Conservation (phyloP, 1,140 invertebrate genomes). For the Lamellibrachia luymesi region DNA sequence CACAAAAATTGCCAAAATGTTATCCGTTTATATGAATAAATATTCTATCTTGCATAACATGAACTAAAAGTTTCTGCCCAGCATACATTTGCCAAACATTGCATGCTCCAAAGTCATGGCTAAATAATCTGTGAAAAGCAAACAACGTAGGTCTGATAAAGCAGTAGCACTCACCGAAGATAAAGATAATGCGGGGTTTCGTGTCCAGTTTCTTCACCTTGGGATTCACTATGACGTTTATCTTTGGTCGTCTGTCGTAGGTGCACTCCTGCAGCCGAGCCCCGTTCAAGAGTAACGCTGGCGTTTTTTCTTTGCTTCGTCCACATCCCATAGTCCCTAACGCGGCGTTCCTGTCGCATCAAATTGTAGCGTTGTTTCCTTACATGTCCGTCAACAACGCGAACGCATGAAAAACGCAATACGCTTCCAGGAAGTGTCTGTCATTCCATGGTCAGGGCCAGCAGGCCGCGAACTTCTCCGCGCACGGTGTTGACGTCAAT, state of each 20-base stretch:
- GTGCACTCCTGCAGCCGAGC: background rate
- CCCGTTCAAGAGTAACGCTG: background rate
- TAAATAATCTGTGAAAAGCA: background rate
- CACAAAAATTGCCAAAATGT: too few species aligned
- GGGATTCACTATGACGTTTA: conserved; percentile 18
- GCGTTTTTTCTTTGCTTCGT: conserved; percentile 22
- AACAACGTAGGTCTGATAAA: too few species aligned
- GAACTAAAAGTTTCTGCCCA: too few species aligned
- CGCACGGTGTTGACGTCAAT: background rate
- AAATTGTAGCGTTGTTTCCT: background rate
- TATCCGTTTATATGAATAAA: too few species aligned
- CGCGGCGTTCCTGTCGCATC: background rate
- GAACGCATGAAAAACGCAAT: background rate
- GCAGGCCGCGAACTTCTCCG: background rate
- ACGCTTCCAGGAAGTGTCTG: background rate
- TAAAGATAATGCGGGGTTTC: conserved; percentile 22
- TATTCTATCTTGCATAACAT: too few species aligned
- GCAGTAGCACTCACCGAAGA: conserved; percentile 25
- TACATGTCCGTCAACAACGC: background rate
- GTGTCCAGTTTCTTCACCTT: conserved; percentile 22
- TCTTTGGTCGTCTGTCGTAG: conserved; percentile 24
- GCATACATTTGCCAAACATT: background rate
- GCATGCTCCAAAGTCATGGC: background rate
- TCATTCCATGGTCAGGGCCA: background rate
- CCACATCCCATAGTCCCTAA: conserved; percentile 25